These are phyloP conservation scores for Phengaris alcon DNA, from an alignment of 2,888 invertebrate genomes.

Conservation along the genomic window DNA sequence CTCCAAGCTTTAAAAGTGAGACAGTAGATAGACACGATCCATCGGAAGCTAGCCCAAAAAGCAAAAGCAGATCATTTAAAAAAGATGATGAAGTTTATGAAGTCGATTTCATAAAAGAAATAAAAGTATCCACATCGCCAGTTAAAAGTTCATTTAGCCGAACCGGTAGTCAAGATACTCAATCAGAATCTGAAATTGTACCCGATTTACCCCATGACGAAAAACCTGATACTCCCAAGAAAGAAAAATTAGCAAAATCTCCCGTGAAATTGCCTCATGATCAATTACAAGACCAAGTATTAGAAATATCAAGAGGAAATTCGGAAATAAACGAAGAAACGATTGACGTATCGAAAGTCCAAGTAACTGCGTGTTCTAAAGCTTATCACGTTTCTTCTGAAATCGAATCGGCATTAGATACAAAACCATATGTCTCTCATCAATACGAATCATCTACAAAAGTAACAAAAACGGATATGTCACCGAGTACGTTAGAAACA, in stretches of 20 bases:
- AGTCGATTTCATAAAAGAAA: slow-evolving; percentile 76
- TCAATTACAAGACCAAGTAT: slow-evolving; percentile 70
- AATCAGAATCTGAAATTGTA: slow-evolving; percentile 76
- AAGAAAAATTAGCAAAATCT: slow-evolving; percentile 59
- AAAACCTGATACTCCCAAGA: slow-evolving; percentile 64
- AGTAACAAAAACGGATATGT: slow-evolving; percentile 62
- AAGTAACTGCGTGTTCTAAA: background rate
- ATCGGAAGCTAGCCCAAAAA: slow-evolving; percentile 67
- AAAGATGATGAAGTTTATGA: slow-evolving; percentile 73
- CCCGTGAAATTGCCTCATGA: slow-evolving; percentile 70
- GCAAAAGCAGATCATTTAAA: slow-evolving; percentile 72
- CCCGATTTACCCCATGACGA: slow-evolving; percentile 74
- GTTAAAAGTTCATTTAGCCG: slow-evolving; percentile 73
- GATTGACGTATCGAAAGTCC: slow-evolving; percentile 29
- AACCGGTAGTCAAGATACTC: slow-evolving; percentile 78
- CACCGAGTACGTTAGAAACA: slow-evolving; percentile 62
- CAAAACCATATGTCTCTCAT: background rate
- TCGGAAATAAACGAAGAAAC: slow-evolving; percentile 57
- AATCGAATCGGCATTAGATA: background rate
- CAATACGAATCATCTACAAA: slow-evolving; percentile 42
- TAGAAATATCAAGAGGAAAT: slow-evolving; percentile 69
- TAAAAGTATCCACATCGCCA: slow-evolving; percentile 74
- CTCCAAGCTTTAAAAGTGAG: slow-evolving; percentile 70
- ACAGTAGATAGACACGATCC: slow-evolving; percentile 63
- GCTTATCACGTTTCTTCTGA: slow-evolving; percentile 12